Evolutionary conservation across 2,113 vertebrate species (phyloP), one percentile per base, ranked within the genome.

Genomic region (Chloropsis cyanopogon): DNA sequence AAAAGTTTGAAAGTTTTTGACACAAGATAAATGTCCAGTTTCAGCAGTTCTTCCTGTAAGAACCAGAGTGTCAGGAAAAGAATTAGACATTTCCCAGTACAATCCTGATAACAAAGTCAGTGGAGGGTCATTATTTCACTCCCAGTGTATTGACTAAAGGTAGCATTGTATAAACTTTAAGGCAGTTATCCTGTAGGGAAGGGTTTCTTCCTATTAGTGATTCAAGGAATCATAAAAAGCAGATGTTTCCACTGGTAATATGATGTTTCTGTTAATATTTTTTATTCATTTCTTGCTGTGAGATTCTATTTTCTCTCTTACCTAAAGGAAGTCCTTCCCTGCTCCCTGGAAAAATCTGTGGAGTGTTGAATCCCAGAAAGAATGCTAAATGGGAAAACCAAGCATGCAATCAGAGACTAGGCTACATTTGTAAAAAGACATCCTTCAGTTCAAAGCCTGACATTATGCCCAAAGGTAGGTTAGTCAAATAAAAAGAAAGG

Each of bases 351-450:
- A 97, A 98, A 86, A 98, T 96, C 92, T 99, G 99, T 75, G 99
- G 96, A 41, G 96, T 97, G 22, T 82, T 99, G 31, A 98, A 99
- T 80, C 96, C 98, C 53, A 98, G 85, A 46, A 98, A 98, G 96
- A 98, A 97, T 70, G 98, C 98, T 16, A 99, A 99, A 83, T 99
- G 99, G 99, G 98, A 99, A 86, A 99, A 98, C 91, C 84, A 83
- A 31, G 82, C 95, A 18, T 99, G 99, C 92, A 95, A 93, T 65
- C 98, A 98, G 94, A 99, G 98, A 91, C 96, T 98, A 10, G 98
- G 98, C 69, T 99, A 99, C 80, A 98, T 99, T 91, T 99, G 99
- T 88, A 97, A 99, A 76, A 99, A 98, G 88, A 97, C 96, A 79
- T 98, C 98, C 71, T 96, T 97, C 18, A 98, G 96, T 44, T 80